Conservation (phyloP, 2,113 vertebrate species). For the Sturnus vulgaris region DNA sequence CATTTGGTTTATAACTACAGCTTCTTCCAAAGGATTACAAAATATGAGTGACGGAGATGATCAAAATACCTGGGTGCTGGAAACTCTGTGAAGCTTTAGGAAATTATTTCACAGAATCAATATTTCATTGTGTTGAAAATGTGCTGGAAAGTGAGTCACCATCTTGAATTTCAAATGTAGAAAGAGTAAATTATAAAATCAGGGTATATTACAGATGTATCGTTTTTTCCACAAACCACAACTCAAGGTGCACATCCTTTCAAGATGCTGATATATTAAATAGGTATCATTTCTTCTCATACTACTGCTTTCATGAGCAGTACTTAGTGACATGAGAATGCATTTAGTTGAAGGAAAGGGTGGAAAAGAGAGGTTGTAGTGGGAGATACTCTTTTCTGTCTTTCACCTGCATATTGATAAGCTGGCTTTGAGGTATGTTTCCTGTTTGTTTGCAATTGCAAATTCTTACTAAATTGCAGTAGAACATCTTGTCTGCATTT, state of each 20-base stretch:
- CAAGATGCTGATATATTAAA: not conserved
- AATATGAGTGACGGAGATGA: not conserved
- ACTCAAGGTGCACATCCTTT: not conserved
- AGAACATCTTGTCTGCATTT: conserved; percentile 64
- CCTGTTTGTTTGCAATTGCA: conserved; percentile 56
- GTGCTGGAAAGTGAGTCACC: not conserved
- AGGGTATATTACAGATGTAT: not conserved
- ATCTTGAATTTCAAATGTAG: not conserved
- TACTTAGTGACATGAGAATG: not conserved
- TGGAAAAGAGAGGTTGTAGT: not conserved
- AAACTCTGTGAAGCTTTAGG: not conserved
- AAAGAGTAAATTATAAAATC: not conserved
- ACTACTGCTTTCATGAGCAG: not conserved
- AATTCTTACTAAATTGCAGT: conserved; percentile 44
- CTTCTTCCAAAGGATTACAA: not conserved
- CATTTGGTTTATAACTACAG: not conserved
- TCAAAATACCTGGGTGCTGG: not conserved
- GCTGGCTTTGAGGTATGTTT: conserved; percentile 20
- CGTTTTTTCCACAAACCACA: not conserved
- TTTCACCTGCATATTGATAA: conserved; percentile 8
- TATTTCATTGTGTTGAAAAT: not conserved
- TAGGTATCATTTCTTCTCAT: not conserved
- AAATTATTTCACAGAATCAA: not conserved
- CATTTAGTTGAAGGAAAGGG: not conserved
- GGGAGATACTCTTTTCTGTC: not conserved